Evolutionary conservation across 2,113 vertebrate genomes (phyloP), one percentile per base, ranked within the genome.

Genomic region (Microcebus lehilahytsara): DNA sequence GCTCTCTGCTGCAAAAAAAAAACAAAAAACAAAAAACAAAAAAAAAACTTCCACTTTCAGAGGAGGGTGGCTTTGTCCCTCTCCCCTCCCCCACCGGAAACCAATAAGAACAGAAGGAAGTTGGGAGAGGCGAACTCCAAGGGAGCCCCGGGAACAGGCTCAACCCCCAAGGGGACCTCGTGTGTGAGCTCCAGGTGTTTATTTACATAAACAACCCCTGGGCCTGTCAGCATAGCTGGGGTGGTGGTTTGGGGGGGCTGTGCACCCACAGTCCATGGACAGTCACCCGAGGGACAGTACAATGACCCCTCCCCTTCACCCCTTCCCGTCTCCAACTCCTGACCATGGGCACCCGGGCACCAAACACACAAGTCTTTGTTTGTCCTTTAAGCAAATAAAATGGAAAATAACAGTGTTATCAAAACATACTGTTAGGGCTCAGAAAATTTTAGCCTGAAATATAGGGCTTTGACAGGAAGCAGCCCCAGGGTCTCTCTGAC

Each of bases 261-360:
- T 17, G 4, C 62, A 4, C 34, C 14, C 1, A 42, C 2, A 19
- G 32, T 4, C 3, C 25, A 0, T 0, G 34, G 53, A 19, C 20
- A 58, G 56, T 22, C 20, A 6, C 19, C 56, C 20, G 20, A 22
- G 56, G 56, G 20, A 58, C 20, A 58, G 62, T 64, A 64, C 62
- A 27, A 30, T 10, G 10, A 3, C 6, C 56, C 64, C 9, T n/a
- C 20, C n/a, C 51, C 32, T 6, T 27, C 32, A 23, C 0, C 9
- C 6, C 0, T 40, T 19, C 46, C 5, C 11, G 13, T 14, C 27
- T 2, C 66, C 17, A 17, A 40, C 34, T 46, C 46, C 72, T 8
- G 67, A 49, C 49, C n/a, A 17, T 16, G 6, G 62, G 53, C 27
- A 19, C 46, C 69, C 12, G 5, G 1, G 40, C 32, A 1, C 81